A percentile compares a stretch with the other conserved stretches of the same genome.
Evolutionary conservation across 2,797 vertebrate species (phyloP).

Genomic region (Limosa lapponica): DNA sequence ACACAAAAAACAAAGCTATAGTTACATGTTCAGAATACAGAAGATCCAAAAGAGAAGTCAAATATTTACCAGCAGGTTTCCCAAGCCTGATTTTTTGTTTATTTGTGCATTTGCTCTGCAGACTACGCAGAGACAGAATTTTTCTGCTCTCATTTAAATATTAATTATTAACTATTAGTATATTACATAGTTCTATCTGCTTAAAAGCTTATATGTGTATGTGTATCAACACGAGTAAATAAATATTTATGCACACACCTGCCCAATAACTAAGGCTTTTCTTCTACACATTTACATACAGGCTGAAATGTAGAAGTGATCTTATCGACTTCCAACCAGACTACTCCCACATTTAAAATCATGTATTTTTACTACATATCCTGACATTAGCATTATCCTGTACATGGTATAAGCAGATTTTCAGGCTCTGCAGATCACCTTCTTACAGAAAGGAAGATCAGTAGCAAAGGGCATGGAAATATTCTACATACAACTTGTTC

Average conservation of each 20-base stretch:
- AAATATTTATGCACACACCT: not conserved
- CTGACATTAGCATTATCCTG: not conserved
- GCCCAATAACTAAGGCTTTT: not conserved
- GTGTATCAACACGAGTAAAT: not conserved
- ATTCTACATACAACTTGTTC: not conserved
- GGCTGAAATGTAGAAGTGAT: not conserved
- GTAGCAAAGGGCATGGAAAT: not conserved
- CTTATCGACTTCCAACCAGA: not conserved
- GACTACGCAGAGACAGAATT: not conserved
- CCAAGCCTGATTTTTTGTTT: not conserved
- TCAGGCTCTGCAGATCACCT: not conserved
- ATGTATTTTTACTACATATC: accelerated
- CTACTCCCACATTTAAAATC: not conserved
- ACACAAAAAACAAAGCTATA: slow-evolving; percentile 38
- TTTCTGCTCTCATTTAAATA: not conserved
- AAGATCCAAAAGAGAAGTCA: not conserved
- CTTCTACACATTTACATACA: not conserved
- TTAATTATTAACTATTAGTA: not conserved
- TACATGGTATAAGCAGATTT: not conserved
- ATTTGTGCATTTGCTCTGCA: not conserved
- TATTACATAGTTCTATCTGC: not conserved
- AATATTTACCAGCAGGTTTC: not conserved
- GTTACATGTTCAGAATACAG: slow-evolving; percentile 34
- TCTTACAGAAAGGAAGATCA: not conserved
- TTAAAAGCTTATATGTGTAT: not conserved